These are phyloP conservation scores for Phoenoteleia sp. DNA, from an alignment of 2,888 invertebrate genomes.

Conservation along the genomic window DNA sequence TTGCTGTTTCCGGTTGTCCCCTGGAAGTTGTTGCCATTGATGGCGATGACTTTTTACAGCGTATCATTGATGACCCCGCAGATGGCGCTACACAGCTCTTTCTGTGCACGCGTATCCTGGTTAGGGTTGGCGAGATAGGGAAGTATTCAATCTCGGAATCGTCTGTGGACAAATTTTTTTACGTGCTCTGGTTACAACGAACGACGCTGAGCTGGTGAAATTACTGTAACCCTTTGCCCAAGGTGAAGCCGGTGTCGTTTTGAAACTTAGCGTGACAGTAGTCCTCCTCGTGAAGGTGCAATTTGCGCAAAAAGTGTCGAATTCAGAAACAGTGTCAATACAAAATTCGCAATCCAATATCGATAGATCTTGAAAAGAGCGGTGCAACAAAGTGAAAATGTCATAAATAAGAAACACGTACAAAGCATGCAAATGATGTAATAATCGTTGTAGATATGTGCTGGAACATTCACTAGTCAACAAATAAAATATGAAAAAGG, in stretches of 20 bases:
- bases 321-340: slow-evolving; percentile 61
- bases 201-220: slow-evolving; percentile 65
- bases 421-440: slow-evolving; percentile 39
- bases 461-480: slow-evolving; percentile 20
- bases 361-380: slow-evolving; percentile 81
- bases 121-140: slow-evolving; percentile 93
- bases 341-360: slow-evolving; percentile 81
- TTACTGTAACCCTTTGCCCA: slow-evolving; percentile 80
- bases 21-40: slow-evolving; percentile 73
- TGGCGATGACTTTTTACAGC: slow-evolving; percentile 88
- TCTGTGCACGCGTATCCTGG: slow-evolving; percentile 93
- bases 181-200: slow-evolving; percentile 67
- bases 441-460: slow-evolving; percentile 1
- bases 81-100: slow-evolving; percentile 87
- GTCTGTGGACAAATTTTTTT: slow-evolving; percentile 89
- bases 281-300: slow-evolving; percentile 77
- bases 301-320: slow-evolving; percentile 74
- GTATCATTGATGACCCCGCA: slow-evolving; percentile 86
- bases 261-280: slow-evolving; percentile 77
- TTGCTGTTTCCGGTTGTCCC: slow-evolving; percentile 11
- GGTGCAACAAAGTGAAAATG: slow-evolving; percentile 76
- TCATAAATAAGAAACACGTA: slow-evolving; percentile 22
- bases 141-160: slow-evolving; percentile 93
- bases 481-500: not conserved
- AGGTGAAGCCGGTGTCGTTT: slow-evolving; percentile 76